These are phyloP conservation scores for Taphrorychus bicolor DNA, from an alignment of 2,888 invertebrate species.

Conservation along the genomic window DNA sequence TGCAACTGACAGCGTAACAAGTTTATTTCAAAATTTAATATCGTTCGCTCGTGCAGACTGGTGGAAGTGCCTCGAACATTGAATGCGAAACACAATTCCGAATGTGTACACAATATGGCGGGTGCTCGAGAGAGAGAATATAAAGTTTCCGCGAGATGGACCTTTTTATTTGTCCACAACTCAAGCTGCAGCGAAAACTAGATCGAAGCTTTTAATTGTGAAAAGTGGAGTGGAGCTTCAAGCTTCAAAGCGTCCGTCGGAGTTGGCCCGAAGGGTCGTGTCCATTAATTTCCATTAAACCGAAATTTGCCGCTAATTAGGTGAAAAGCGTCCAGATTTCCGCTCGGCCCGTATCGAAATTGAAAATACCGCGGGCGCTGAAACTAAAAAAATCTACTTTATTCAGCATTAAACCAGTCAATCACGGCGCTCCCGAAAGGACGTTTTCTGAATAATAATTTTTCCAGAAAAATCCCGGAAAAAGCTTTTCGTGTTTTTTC, in stretches of 20 bases:
- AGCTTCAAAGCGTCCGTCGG: not conserved
- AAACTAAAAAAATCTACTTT: constrained; percentile 13
- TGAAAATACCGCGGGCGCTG: not conserved
- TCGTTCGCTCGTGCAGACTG: constrained; percentile 18
- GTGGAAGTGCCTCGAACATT: constrained; percentile 10
- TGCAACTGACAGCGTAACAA: constrained; percentile 55
- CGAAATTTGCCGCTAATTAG: constrained; percentile 19
- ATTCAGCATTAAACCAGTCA: constrained; percentile 19
- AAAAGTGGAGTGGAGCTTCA: no score
- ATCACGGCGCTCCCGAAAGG: constrained; percentile 24
- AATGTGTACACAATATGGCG: constrained; percentile 17
- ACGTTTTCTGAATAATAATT: constrained; percentile 51
- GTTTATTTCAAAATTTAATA: constrained; percentile 51
- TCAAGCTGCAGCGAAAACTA: no score
- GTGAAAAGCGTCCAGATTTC: not conserved
- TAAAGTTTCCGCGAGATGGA: no score
- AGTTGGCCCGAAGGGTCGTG: not conserved
- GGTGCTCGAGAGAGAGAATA: no score
- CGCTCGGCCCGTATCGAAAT: not conserved
- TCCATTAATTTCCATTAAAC: constrained; percentile 27
- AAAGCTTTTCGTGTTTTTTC: constrained; percentile 55
- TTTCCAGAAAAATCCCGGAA: constrained; percentile 42
- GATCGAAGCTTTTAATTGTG: no score
- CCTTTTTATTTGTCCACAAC: no score
- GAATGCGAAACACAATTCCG: constrained; percentile 22